These are phyloP conservation scores for Scaptomyza flava DNA, from an alignment of 2,888 invertebrate species.

Conservation along the genomic window DNA sequence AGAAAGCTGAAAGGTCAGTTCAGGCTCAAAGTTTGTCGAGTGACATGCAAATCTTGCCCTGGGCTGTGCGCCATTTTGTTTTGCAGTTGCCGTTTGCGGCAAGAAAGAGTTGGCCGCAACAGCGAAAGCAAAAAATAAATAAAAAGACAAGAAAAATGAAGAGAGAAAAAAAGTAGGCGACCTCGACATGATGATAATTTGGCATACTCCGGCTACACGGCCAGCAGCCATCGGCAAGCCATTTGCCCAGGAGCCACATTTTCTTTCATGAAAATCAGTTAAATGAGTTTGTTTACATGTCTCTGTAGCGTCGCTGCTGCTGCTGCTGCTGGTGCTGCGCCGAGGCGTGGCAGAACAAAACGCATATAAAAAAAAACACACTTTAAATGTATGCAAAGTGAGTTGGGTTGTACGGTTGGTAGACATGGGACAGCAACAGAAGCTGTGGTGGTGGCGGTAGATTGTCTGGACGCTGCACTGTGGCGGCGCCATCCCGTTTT, in stretches of 20 bases:
- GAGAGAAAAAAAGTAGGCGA: conserved; percentile 12
- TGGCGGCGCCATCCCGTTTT: conserved; percentile 45
- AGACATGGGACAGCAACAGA: conserved; percentile 14
- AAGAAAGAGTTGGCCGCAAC: conserved; percentile 57
- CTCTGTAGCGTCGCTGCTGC: conserved; percentile 35
- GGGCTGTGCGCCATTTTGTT: conserved; percentile 67
- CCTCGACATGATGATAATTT: conserved; percentile 59
- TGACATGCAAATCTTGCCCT: conserved; percentile 81
- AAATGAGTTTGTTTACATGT: conserved; percentile 79
- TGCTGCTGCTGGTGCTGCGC: conserved; percentile 12
- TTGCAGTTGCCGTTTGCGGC: conserved; percentile 19
- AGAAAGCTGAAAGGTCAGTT: conserved; percentile 51
- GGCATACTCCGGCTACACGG: conserved; percentile 35
- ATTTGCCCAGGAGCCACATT: conserved; percentile 70
- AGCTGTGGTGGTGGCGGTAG: conserved; percentile 30
- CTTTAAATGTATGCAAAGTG: conserved; percentile 63
- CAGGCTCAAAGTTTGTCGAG: conserved; percentile 58
- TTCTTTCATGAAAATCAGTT: conserved; percentile 74
- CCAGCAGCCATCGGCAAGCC: conserved; percentile 38
- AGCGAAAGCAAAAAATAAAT: conserved; percentile 2
- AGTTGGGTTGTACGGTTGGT: neutral
- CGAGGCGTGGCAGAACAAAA: conserved; percentile 20
- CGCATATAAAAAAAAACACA: conserved; percentile 47
- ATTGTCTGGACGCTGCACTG: conserved; percentile 67
- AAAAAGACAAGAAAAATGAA: conserved; percentile 6